These are phyloP conservation scores for Spodoptera littoralis DNA, from an alignment of 2,888 invertebrate genomes.

Conservation along the genomic window DNA sequence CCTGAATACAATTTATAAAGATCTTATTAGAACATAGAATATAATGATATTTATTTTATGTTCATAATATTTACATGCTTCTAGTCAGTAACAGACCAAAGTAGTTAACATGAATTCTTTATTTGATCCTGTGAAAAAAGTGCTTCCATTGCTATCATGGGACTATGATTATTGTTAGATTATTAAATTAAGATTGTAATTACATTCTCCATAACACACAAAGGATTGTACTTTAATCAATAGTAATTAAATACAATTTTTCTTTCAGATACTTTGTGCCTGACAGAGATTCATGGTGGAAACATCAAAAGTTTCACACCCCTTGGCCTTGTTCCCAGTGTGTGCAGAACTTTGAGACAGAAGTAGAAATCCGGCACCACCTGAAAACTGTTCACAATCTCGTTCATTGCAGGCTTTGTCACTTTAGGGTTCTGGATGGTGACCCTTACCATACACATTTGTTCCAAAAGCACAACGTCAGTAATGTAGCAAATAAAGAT, in stretches of 20 bases:
- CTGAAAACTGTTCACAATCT: slow-evolving; percentile 74
- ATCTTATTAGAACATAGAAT: too few species aligned
- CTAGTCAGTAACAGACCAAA: too few species aligned
- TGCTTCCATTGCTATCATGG: too few species aligned
- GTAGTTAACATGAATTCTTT: too few species aligned
- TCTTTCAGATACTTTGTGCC: slow-evolving; percentile 82
- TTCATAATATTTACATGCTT: too few species aligned
- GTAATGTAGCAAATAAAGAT: slow-evolving; percentile 71
- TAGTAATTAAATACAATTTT: neutral
- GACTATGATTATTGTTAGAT: neutral
- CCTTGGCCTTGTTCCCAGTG: slow-evolving; percentile 87
- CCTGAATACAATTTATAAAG: neutral
- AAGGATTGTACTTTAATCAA: too few species aligned
- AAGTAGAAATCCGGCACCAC: slow-evolving; percentile 73
- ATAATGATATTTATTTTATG: too few species aligned
- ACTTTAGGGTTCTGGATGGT: slow-evolving; percentile 78
- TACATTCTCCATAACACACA: neutral
- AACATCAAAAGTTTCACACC: slow-evolving; percentile 78
- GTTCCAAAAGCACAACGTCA: slow-evolving; percentile 80
- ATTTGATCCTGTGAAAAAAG: too few species aligned
- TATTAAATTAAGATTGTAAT: neutral
- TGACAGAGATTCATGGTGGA: slow-evolving; percentile 77
- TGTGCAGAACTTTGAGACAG: slow-evolving; percentile 72
- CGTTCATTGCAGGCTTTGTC: slow-evolving; percentile 83
- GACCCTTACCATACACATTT: slow-evolving; percentile 79